Percentiles rank a stretch among this genome's conserved stretches.
These are phyloP conservation scores for Xylota segnis DNA, from an alignment of 2,888 invertebrate genomes.

Conservation along the genomic window DNA sequence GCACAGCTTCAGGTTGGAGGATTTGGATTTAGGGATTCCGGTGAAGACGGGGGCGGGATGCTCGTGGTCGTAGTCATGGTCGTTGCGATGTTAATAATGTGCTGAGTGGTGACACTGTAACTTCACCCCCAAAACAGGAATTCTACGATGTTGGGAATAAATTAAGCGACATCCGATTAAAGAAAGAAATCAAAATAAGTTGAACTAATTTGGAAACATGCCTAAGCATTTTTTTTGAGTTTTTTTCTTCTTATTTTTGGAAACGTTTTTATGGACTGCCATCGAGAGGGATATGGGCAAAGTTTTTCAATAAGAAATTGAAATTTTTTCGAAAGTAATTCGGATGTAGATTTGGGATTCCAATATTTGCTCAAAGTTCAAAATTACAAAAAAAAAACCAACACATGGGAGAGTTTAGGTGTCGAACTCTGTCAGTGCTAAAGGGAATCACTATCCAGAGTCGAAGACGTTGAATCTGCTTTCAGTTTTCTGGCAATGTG, in stretches of 20 bases:
- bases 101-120: conserved; percentile 70
- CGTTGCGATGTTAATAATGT: conserved; percentile 71
- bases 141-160: conserved; percentile 61
- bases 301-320: conserved; percentile 66
- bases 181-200: conserved; percentile 72
- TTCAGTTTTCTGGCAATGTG: too few species aligned
- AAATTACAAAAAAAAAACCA: too few species aligned
- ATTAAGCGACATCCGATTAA: conserved; percentile 73
- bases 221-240: conserved; percentile 45
- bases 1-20: conserved; percentile 22
- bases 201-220: conserved; percentile 74
- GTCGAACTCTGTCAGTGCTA: too few species aligned
- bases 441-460: too few species aligned
- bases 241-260: conserved; percentile 1
- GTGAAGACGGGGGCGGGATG: neutral
- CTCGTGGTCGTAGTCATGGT: conserved; percentile 25
- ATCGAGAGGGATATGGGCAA: conserved; percentile 51
- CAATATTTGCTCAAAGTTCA: too few species aligned
- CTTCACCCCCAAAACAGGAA: conserved; percentile 58
- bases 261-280: conserved; percentile 52
- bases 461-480: too few species aligned
- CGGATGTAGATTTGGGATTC: too few species aligned
- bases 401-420: too few species aligned
- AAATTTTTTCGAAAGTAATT: neutral
- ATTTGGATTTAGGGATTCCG: conserved; percentile 40